phyloP scores from a whole-genome alignment of 2,797 vertebrate species.

The Poeciliopsis presidionis region DNA sequence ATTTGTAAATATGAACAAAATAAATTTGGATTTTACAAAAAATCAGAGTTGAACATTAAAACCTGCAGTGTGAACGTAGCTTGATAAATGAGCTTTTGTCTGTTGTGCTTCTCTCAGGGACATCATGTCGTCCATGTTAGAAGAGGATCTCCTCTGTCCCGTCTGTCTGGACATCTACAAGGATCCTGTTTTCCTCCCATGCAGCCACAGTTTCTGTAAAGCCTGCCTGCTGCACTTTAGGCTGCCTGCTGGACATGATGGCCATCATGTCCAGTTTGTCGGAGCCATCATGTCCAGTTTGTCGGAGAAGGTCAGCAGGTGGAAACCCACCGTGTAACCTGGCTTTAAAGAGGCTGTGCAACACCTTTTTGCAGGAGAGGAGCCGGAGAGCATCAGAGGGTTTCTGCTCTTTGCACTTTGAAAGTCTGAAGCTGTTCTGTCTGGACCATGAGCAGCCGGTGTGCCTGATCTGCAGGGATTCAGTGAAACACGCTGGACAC shows the following conservation, averaged over 20 bases:
- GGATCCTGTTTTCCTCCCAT: constrained; percentile 30
- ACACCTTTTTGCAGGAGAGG: constrained; percentile 4
- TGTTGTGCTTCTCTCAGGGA: too few relatives aligned
- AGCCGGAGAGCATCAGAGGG: not conserved
- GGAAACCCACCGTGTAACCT: constrained; percentile 20
- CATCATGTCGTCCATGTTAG: too few relatives aligned
- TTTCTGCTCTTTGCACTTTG: constrained; percentile 32
- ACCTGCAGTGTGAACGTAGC: too few relatives aligned
- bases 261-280: too few relatives aligned
- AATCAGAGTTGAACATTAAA: too few relatives aligned
- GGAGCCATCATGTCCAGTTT: constrained; percentile 24
- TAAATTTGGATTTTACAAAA: too few relatives aligned
- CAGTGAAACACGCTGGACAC: constrained; percentile 38
- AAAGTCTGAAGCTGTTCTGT: constrained; percentile 42
- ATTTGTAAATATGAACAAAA: too few relatives aligned
- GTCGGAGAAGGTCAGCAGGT: constrained; percentile 11
- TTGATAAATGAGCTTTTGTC: too few relatives aligned
- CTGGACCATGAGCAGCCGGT: constrained; percentile 42
- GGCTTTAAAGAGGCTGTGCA: constrained; percentile 33
- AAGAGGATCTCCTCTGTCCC: constrained; percentile 22
- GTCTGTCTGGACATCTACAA: constrained; percentile 43
- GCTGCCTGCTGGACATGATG: too few relatives aligned
- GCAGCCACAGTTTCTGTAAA: constrained; percentile 55
- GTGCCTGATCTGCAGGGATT: constrained; percentile 43
- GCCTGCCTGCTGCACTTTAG: constrained; percentile 37